Conservation (phyloP, 2,113 vertebrate species). For the Acrocephalus arundinaceus region DNA sequence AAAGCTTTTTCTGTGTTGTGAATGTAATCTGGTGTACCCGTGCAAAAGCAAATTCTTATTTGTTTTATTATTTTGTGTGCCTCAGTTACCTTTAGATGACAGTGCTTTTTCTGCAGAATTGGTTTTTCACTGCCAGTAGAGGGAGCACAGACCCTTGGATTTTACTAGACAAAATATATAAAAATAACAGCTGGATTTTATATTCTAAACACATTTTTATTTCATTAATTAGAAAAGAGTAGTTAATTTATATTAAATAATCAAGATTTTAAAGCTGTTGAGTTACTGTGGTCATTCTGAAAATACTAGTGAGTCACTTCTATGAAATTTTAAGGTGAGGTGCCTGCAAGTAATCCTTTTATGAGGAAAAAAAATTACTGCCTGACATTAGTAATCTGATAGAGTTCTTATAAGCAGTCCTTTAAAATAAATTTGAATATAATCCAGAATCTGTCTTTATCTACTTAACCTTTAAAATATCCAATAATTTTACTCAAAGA, state of each 20-base stretch:
- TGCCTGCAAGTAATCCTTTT: not conserved
- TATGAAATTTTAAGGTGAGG: not conserved
- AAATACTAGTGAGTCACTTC: not conserved
- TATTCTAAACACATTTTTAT: not conserved
- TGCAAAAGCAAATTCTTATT: not conserved
- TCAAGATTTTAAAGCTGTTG: not conserved
- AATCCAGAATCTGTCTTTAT: not conserved
- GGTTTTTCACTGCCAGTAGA: not conserved
- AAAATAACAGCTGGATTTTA: not conserved
- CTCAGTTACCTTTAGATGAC: not conserved
- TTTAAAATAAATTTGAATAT: not conserved
- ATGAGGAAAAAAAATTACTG: not conserved
- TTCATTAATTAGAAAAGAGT: not conserved
- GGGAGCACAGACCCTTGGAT: conserved; percentile 19
- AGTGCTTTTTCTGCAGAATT: not conserved
- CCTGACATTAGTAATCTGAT: not conserved
- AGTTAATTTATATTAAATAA: not conserved
- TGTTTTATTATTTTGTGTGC: not conserved
- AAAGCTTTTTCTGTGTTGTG: not conserved
- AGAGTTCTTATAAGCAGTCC: not conserved
- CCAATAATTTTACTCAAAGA: not conserved
- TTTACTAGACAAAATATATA: not conserved
- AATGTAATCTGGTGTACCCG: accelerated
- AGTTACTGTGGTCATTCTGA: not conserved
- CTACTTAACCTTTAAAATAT: conserved; percentile 30